Conservation (phyloP, 2,888 invertebrate species). For the Linyphia triangularis region DNA sequence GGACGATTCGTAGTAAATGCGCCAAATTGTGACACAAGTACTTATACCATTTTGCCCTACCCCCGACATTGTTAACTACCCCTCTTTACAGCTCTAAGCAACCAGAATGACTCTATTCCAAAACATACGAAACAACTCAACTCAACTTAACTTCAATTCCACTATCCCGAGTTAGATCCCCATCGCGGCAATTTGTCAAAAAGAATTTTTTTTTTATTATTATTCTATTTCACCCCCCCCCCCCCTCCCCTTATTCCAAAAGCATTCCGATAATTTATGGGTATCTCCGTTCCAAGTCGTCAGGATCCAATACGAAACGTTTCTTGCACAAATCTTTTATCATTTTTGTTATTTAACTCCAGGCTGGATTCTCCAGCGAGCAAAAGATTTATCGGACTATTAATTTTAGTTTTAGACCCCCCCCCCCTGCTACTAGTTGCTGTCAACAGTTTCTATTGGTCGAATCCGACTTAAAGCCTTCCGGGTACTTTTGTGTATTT, state of each 20-base stretch:
- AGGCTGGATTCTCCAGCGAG: neutral
- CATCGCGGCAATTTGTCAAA: neutral
- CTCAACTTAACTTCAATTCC: no score
- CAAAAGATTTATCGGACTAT: conserved; percentile 67
- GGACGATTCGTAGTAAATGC: no score
- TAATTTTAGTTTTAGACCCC: conserved; percentile 61
- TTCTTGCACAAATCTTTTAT: neutral
- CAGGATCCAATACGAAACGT: neutral
- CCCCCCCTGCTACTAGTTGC: neutral
- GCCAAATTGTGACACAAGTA: no score
- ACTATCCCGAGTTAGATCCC: no score
- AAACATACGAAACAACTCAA: neutral
- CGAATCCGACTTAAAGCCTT: neutral
- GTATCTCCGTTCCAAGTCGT: neutral
- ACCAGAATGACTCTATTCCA: no score
- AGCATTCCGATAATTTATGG: conserved; percentile 3
- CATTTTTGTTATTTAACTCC: neutral
- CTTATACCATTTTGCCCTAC: no score
- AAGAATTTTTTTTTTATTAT: neutral
- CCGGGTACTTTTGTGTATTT: neutral
- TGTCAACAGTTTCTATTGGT: neutral
- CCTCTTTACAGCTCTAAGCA: no score
- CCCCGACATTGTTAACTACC: no score
- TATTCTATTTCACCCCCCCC: no score
- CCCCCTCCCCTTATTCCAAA: neutral